Base-by-base conservation (phyloP, 2,888 invertebrate species). In the Mechanitis messenoides region DNA sequence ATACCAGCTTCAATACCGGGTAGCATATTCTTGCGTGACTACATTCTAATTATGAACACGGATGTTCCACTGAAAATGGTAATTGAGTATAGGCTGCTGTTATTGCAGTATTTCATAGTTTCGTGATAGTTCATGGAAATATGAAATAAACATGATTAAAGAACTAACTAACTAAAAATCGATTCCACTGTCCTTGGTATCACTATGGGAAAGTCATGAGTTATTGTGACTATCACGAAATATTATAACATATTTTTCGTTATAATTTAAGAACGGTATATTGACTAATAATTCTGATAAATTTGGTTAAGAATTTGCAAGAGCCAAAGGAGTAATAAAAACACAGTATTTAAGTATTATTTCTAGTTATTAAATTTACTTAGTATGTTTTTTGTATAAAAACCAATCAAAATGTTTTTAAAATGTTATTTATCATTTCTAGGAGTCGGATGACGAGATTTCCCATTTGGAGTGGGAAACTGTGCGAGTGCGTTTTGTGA, bases 401-500 rank as follows among this genome's bases (percentile, higher is more conserved):
- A 47, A 20, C n/a, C 2, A 47, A 50, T 50, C 1, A 11, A 2
- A 31, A 9, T 50, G 6, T 31, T 42, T 35, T 31, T 4, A 4
- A 31, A 33, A 3, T 5, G 1, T 53, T 11, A 12, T 38, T 46
- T 53, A 46, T 45, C 42, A 20, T 20, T 86, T 85, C 3, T 85
- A 94, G 94, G 96, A 96, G 79, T 96, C 96, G 2, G 96, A 96
- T 78, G 96, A 96, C 87, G 96, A 96, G 88, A 97, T 97, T 73
- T 97, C 97, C 57, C 98, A 98, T 83, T 90, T 99, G 82, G 98
- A 99, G 93, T 99, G 99, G 99, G 98, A 98, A 91, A 98, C 98
- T 50, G 97, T 98, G 69, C 93, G 97, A 69, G 97, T 98, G 67
- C 94, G 97, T 64, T 96, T 97, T 80, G 94, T 99, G 71, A 98